These are phyloP conservation scores for Aricia artaxerxes DNA, from an alignment of 2,888 invertebrate species.

Conservation along the genomic window DNA sequence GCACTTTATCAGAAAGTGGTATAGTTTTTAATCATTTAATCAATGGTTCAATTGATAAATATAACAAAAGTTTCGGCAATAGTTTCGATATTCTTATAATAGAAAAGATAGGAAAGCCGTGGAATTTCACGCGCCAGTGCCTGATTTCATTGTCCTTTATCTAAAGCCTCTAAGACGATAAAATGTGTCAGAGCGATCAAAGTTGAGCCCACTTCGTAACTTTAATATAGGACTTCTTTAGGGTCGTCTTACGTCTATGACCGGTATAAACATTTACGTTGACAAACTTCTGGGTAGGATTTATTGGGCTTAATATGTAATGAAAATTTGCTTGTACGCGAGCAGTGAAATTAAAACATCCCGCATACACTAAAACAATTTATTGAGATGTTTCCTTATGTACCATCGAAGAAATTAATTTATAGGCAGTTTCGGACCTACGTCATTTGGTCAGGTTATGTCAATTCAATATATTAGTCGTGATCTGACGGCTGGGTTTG, in stretches of 20 bases:
- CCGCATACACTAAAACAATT: too few species aligned
- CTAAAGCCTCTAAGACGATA: slow-evolving; percentile 46
- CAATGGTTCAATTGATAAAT: neutral
- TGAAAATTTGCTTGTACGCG: neutral
- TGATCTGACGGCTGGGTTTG: too few species aligned
- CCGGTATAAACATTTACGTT: neutral
- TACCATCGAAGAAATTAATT: too few species aligned
- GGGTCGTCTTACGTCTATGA: neutral
- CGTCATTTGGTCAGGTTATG: too few species aligned
- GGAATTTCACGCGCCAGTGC: slow-evolving; percentile 46
- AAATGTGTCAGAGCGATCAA: slow-evolving; percentile 45
- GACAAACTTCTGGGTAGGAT: neutral
- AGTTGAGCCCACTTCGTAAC: slow-evolving; percentile 43
- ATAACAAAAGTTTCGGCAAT: neutral
- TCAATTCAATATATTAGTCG: too few species aligned
- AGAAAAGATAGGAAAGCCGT: slow-evolving; percentile 32
- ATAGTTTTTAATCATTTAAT: too few species aligned
- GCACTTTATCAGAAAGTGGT: too few species aligned
- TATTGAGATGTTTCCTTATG: too few species aligned
- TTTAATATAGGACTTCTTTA: slow-evolving; percentile 20
- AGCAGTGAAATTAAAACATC: neutral
- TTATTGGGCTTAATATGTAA: neutral
- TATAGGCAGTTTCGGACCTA: too few species aligned
- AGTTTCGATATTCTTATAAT: neutral
- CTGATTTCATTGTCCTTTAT: slow-evolving; percentile 47